Base-by-base conservation (phyloP, 1,140 invertebrate species). In the Bombus vancouverensis region DNA sequence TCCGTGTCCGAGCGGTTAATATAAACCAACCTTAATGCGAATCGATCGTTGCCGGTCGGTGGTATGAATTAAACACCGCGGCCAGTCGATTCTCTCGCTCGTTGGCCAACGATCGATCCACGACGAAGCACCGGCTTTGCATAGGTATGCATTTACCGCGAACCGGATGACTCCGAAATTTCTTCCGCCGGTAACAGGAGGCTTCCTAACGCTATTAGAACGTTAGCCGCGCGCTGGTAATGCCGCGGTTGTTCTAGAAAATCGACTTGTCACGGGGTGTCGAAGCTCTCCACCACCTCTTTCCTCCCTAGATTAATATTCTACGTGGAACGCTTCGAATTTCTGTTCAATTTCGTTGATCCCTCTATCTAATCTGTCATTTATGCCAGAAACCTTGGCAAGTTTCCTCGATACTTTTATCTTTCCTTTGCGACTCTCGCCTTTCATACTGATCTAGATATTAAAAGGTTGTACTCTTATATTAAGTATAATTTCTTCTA, bases 171-270 rank as follows among this genome's bases (percentile, higher is more conserved):
- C 75, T 87, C 78, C 81, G 81, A 87, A 87, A 87, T 87, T 86
- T 87, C 85, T 87, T 87, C 85, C 81, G 85, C 74, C 81, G 85
- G 81, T 87, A 87, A 87, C 74, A 82, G 85, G 72, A 78, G 85
- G 85, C 85, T 87, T 87, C 85, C 85, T 87, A 83, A 87, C 79
- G 85, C 85, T 83, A 86, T 86, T 86, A 86, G 57, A 86, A 75
- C 73, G 62, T 76, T n/a, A 76, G 70, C 32, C 32, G 37, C 44
- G 34, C 18, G 75, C 39, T 42, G 85, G 47, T 82, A 82, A 85
- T 81, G 47, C 70, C 53, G 25, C 37, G 53, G 53, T 72, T 80
- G 83, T 53, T 73, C 83, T 68, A 85, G 83, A 81, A 74, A 85
- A 85, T 85, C 83, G 78, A 42, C 71, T 37, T 70, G 44, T 42